phyloP scores from a whole-genome alignment of 2,113 vertebrate species.

The Paramormyrops kingsleyae region DNA sequence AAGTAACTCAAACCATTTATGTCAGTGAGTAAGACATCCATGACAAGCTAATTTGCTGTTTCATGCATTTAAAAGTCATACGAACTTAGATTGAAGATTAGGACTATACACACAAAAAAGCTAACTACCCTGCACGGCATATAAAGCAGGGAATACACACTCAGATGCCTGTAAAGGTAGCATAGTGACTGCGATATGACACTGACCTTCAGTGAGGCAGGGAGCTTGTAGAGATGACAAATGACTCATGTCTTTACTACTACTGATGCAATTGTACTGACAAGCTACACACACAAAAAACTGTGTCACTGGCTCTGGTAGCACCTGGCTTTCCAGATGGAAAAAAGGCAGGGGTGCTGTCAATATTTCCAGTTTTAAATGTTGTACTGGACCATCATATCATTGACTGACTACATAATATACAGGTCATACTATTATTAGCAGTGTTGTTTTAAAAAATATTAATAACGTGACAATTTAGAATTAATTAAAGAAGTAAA shows the following conservation, averaged over 20 bases:
- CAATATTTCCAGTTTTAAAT: background rate
- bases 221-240: background rate
- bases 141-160: background rate
- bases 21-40: background rate
- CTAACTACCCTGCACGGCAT: background rate
- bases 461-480: background rate
- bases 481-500: background rate
- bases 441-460: background rate
- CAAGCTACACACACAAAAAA: background rate
- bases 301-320: background rate
- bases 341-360: background rate
- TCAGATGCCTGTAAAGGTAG: background rate
- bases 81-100: background rate
- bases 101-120: background rate
- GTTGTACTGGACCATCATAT: background rate
- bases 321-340: background rate
- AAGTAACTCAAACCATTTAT: background rate
- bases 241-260: background rate
- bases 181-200: background rate
- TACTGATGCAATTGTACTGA: background rate
- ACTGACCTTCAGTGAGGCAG: background rate
- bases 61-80: background rate
- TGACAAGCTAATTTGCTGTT: background rate
- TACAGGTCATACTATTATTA: background rate
- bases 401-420: background rate